Evolutionary conservation across 2,797 vertebrate species (phyloP).

Genomic region (Rhabdomys pumilio): DNA sequence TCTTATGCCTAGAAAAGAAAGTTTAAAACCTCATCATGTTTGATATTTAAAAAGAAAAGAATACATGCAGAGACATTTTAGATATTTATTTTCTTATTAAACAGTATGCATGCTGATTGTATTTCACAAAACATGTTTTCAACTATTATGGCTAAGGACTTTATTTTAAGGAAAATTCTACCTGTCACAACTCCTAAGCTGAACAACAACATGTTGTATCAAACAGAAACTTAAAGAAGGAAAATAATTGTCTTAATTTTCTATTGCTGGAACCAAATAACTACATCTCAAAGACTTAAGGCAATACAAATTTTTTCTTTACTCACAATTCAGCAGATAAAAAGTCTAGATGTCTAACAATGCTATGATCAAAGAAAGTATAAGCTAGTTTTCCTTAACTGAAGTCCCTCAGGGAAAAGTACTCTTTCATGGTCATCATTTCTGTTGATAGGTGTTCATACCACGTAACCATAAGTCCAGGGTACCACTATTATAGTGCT

Average conservation of each 20-base stretch:
- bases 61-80: background rate
- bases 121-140: slow-evolving; percentile 10
- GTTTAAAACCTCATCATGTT: background rate
- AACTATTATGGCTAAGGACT: background rate
- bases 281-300: background rate
- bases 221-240: slow-evolving; percentile 1
- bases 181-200: slow-evolving; percentile 28
- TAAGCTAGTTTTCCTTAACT: background rate
- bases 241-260: slow-evolving; percentile 25
- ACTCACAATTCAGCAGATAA: background rate
- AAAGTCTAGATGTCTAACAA: background rate
- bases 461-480: background rate
- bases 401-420: background rate
- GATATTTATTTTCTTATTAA: slow-evolving; percentile 16
- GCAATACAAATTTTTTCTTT: background rate
- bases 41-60: background rate
- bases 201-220: background rate
- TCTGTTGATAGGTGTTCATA: background rate
- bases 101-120: slow-evolving; percentile 1
- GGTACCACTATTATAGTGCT: background rate
- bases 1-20: background rate
- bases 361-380: background rate
- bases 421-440: background rate
- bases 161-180: slow-evolving; percentile 48
- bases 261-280: slow-evolving; percentile 30